A percentile compares a stretch with the other conserved stretches of the same genome.
These are phyloP conservation scores for Callaeas wilsoni DNA, from an alignment of 2,113 vertebrate species.

Conservation along the genomic window DNA sequence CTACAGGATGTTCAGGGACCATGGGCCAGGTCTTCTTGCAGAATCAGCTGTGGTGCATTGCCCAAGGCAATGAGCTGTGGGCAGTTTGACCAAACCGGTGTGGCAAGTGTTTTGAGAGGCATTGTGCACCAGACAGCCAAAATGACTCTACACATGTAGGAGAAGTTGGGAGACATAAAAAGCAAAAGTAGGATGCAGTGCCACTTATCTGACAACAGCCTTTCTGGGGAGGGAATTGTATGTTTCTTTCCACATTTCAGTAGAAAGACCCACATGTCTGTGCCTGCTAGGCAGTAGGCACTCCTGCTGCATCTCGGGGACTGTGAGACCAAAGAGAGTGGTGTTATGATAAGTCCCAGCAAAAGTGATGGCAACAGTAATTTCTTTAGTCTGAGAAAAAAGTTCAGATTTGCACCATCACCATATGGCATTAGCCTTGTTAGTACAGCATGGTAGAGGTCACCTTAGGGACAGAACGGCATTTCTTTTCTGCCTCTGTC, in stretches of 20 bases:
- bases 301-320: background rate
- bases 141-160: background rate
- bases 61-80: background rate
- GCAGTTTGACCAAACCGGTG: accelerated
- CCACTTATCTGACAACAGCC: background rate
- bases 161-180: background rate
- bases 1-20: background rate
- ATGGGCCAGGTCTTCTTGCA: background rate
- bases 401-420: background rate
- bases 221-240: background rate
- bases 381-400: background rate
- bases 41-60: background rate
- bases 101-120: background rate
- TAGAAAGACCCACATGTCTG: background rate
- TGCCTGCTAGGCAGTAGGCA: background rate
- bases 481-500: background rate
- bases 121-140: background rate
- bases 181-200: background rate
- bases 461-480: background rate
- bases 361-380: background rate
- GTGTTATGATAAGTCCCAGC: background rate
- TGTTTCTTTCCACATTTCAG: background rate
- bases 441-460: background rate
- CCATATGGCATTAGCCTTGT: background rate
- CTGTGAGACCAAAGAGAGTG: background rate